These are phyloP conservation scores for Lepetodrilus schrolli DNA, from an alignment of 2,888 invertebrate genomes.

Conservation along the genomic window DNA sequence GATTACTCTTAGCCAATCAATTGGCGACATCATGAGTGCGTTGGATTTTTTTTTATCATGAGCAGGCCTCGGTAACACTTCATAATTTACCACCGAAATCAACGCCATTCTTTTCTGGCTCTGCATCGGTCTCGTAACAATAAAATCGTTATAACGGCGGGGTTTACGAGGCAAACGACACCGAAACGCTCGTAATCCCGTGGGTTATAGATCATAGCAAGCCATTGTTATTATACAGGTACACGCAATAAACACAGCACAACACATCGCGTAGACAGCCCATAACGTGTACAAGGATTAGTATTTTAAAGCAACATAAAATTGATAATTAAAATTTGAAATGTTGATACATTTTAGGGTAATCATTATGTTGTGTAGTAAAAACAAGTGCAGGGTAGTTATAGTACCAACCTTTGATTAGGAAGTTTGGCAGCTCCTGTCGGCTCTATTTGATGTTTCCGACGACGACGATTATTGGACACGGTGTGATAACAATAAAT, in stretches of 20 bases:
- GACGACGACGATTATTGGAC: background rate
- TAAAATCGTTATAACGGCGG: conserved; percentile 23
- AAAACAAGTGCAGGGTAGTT: conserved; percentile 2
- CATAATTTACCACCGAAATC: conserved; percentile 17
- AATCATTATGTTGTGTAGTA: background rate
- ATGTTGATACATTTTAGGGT: background rate
- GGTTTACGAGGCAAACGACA: conserved; percentile 17
- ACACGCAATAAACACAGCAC: background rate
- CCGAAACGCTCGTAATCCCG: conserved; percentile 17
- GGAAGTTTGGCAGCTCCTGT: background rate
- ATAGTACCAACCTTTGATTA: background rate
- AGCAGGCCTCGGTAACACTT: conserved; percentile 8
- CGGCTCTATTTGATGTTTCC: background rate
- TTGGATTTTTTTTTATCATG: conserved; percentile 22
- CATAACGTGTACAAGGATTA: background rate
- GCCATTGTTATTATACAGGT: background rate
- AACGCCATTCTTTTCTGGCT: background rate
- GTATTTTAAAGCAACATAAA: background rate
- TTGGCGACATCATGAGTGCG: background rate
- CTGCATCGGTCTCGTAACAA: conserved; percentile 10
- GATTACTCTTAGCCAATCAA: background rate
- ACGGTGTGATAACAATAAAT: background rate
- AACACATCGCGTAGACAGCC: background rate
- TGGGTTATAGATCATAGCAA: conserved; percentile 19
- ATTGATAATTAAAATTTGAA: background rate